Percentiles rank a stretch among this genome's conserved stretches.
phyloP scores from a whole-genome alignment of 2,888 invertebrate genomes.

The Hemaris fuciformis region DNA sequence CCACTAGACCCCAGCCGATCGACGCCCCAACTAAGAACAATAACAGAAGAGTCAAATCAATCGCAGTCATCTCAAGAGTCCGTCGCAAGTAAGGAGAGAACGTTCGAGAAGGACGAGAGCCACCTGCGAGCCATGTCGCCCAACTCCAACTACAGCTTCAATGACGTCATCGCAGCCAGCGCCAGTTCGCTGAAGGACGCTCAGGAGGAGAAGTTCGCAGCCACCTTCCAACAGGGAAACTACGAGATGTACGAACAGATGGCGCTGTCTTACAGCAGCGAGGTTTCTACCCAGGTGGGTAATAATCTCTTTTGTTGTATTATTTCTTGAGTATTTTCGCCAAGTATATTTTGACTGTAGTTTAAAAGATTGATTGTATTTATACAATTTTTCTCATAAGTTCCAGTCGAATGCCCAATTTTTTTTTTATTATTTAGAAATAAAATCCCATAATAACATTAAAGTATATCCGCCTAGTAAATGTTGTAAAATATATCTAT shows the following conservation, averaged over 20 bases:
- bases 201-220: conserved; percentile 48
- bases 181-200: conserved; percentile 42
- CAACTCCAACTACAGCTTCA: conserved; percentile 68
- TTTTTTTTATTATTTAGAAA: too few species aligned
- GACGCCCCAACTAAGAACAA: conserved; percentile 21
- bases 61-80: conserved; percentile 68
- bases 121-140: conserved; percentile 65
- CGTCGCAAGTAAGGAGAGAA: conserved; percentile 40
- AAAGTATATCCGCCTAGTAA: too few species aligned
- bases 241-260: conserved; percentile 73
- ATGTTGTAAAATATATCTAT: too few species aligned
- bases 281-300: conserved; percentile 64
- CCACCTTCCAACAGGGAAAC: conserved; percentile 51
- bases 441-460: too few species aligned
- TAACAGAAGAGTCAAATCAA: conserved; percentile 44
- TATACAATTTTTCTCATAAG: too few species aligned
- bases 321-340: too few species aligned
- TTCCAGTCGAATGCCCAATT: too few species aligned
- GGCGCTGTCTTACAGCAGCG: conserved; percentile 75
- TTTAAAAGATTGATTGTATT: too few species aligned
- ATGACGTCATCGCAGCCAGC: conserved; percentile 58
- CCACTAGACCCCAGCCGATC: conserved; percentile 22
- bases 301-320: too few species aligned
- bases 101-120: conserved; percentile 65
- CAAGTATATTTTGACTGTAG: neutral